Evolutionary conservation across 2,113 vertebrate genomes (phyloP), one percentile per base, ranked within the genome.

Genomic region (Cnemophilus loriae): DNA sequence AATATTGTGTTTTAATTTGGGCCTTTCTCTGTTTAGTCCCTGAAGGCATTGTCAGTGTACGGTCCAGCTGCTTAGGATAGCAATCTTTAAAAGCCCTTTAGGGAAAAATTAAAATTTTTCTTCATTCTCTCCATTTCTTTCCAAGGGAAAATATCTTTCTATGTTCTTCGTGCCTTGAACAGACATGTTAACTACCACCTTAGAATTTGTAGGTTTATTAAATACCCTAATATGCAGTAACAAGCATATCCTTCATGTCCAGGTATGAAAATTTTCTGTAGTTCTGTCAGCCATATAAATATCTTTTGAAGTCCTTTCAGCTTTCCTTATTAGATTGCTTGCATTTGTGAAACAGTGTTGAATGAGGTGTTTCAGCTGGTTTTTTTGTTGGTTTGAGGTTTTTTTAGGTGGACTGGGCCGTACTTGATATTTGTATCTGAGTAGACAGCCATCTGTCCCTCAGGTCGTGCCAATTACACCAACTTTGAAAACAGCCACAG

Each of bases 371-470:
- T 93, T 87, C 39, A 73, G 57, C 26, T 42, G 52, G 2, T 3
- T 14, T 59, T 74, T 73, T 42, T 49, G n/a, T 50, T 22, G 41
- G 41, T 70, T 57, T 32, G 21, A 32, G 7, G 1, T 18, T 84
- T 49, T 81, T 76, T 71, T 22, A 41, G 42, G 21, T 55, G 74
- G 63, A 70, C 53, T 61, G 50, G 15, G 79, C 21, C 16, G 4
- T 78, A 73, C 23, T 64, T 89, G 61, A 44, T 84, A 61, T 93
- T 74, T 93, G 76, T 95, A 49, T 79, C 47, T 46, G 70, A 83
- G 81, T 6, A 91, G 87, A 17, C 49, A 52, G 63, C 95, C 95
- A 93, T 95, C 94, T 96, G 95, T 93, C 82, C 87, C 82, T 93
- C 18, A 64, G 59, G 70, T 89, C 10, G 9, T 93, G 87, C 91